Evolutionary conservation across 1,140 invertebrate genomes (phyloP).

Genomic region (Oscheius sp.): DNA sequence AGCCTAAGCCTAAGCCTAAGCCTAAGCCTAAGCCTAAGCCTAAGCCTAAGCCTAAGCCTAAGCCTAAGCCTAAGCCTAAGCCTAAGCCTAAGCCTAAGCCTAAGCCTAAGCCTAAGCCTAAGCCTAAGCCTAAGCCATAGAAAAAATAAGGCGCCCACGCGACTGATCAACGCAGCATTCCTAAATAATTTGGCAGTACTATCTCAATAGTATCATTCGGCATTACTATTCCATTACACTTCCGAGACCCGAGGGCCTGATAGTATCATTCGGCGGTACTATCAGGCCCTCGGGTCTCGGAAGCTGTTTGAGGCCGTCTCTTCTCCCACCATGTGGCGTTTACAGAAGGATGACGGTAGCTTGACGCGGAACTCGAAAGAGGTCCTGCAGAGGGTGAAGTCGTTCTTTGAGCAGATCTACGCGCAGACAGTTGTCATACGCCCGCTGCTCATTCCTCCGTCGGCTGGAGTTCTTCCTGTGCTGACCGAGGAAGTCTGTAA

Average conservation of each 20-base stretch:
- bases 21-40: not conserved
- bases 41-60: not conserved
- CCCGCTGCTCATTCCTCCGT: no score
- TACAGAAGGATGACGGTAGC: no score
- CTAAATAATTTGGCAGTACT: not conserved
- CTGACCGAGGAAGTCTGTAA: no score
- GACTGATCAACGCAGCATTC: not conserved
- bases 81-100: not conserved
- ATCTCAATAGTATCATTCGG: not conserved
- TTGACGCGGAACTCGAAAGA: no score
- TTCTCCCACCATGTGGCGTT: not conserved
- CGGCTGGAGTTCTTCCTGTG: no score
- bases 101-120: not conserved
- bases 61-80: not conserved
- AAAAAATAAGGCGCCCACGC: no score
- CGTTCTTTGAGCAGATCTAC: no score
- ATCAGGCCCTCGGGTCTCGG: not conserved
- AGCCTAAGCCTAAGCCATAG: not conserved
- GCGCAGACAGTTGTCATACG: no score
- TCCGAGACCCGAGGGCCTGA: not conserved
- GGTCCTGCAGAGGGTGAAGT: no score
- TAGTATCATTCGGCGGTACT: not conserved
- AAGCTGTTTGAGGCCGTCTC: not conserved
- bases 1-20: not conserved
- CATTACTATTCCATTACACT: not conserved